Evolutionary conservation across 2,888 invertebrate genomes (phyloP), one percentile per base, ranked within the genome.

Genomic region (Bursaphelenchus okinawaensis): DNA sequence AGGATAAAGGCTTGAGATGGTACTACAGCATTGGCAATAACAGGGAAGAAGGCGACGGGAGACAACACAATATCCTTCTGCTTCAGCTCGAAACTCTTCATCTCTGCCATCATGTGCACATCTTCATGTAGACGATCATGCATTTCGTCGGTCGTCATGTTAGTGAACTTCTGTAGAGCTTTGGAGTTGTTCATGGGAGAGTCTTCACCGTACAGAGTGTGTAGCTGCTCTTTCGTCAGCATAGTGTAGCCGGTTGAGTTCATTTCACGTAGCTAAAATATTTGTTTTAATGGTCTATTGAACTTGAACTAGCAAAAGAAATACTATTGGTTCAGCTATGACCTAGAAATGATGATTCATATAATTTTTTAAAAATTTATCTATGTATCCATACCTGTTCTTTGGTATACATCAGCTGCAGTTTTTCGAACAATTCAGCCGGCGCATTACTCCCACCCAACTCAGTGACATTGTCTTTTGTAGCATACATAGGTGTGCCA

Each of bases 181-280:
- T 68, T 29, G 4, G 68, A 50, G 64, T 74, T 69, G 52, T 63
- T 56, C 63, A 65, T 72, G 2, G 71, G 68, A 6, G 78, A 78
- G 19, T 65, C 55, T 8, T 59, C 57, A 0, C 78, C 79, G 59
- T 79, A 79, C 28, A 79, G 51, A 28, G 73, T 8, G 8, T 71
- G 58, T 31, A 77, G 59, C 57, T 79, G 79, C 9, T 72, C 67
- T 0, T 50, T 29, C 2, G 50, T 70, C 68, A 79, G 67, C 12
- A 75, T 70, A 8, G 76, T 64, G 66, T 72, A 79, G 29, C 79
- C 79, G 8, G 72, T 74, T 27, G 59, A 12, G 62, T 76, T 78
- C 66, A 78, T 69, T 20, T 76, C 67, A 12, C 66, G 51, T 51
- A 72, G 52, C 69, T 78, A 67, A 51, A 68, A 19, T 1, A 9